Base-by-base conservation (phyloP, 2,797 vertebrate species). In the Apogon hyalosoma region DNA sequence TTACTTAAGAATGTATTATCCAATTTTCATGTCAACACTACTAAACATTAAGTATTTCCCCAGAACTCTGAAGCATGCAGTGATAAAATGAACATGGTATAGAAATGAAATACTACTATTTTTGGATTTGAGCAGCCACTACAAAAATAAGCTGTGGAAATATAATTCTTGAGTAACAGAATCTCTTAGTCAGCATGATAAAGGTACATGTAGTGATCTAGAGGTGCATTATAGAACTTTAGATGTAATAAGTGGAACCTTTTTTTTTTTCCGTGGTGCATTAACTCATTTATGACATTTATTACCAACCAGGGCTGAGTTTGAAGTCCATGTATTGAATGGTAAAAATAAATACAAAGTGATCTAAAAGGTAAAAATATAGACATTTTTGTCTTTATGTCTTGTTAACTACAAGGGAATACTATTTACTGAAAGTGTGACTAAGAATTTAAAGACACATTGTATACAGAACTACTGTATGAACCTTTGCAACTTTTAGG, bases 221-320 rank as follows among this genome's bases (percentile, higher is more conserved):
- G 53, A 45, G 28, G 31, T 46, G 47, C 36, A 52, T 38, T 47
- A 52, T 50, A 12, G 6, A 59, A 14, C 9, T 40, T 67, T 36
- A 48, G 13, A 59, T 49, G 15, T 19, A 33, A 56, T 5, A 59
- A 54, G 61, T n/a, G 19, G 11, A 52, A 8, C 19, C 24, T 31
- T 14, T 39, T 47, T 31, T 66, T 47, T 31, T 66, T 2, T 21
- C 36, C 69, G 50, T 51, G 19, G 3, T 4, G 2, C 60, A 47
- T 50, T 61, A 67, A 61, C 11, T 69, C 16, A 69, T 45, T 4
- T 28, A 14, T 63, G 51, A 67, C 45, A 31, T 70, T 62, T 64
- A 61, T 47, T 52, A 28, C 21, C 18, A 58, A 40, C 47, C 48
- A 40, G 0, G 7, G 24, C 38, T 56, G 18, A 33, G 59, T 14